Evolutionary conservation across 2,888 invertebrate genomes (phyloP).

Genomic region (Calameuta pallipes): DNA sequence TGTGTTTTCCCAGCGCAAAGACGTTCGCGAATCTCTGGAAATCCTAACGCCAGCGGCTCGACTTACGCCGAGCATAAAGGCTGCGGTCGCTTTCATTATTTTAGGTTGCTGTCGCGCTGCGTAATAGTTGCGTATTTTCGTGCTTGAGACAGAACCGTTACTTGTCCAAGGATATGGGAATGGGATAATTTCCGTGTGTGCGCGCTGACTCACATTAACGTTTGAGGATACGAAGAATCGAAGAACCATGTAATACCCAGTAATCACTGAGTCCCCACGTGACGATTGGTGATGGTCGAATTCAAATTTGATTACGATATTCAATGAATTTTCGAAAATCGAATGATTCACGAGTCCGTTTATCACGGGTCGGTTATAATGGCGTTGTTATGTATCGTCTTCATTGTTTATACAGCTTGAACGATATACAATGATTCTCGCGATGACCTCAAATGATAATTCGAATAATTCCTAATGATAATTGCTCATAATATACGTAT

Average conservation of each 20-base stretch:
- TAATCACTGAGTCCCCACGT: not conserved
- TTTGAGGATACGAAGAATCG: too few relatives aligned
- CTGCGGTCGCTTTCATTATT: not conserved
- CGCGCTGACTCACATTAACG: too few relatives aligned
- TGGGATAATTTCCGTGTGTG: not conserved
- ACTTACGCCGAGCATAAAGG: not conserved
- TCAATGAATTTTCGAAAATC: not conserved
- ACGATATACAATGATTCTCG: not conserved
- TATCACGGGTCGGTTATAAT: not conserved
- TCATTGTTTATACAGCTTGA: not conserved
- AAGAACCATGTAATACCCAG: too few relatives aligned
- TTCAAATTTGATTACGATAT: not conserved
- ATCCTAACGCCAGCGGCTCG: not conserved
- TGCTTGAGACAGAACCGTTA: not conserved
- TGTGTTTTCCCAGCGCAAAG: not conserved
- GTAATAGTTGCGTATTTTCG: constrained; percentile 2
- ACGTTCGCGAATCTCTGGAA: constrained; percentile 3
- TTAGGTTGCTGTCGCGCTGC: not conserved
- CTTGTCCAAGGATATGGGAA: not conserved
- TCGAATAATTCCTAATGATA: not conserved
- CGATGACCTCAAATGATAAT: not conserved
- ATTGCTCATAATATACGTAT: not conserved
- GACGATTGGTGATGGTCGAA: not conserved
- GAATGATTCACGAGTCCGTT: not conserved
- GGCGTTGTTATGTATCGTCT: not conserved